phyloP scores from a whole-genome alignment of 2,797 vertebrate genomes.

The Phataginus tricuspis region DNA sequence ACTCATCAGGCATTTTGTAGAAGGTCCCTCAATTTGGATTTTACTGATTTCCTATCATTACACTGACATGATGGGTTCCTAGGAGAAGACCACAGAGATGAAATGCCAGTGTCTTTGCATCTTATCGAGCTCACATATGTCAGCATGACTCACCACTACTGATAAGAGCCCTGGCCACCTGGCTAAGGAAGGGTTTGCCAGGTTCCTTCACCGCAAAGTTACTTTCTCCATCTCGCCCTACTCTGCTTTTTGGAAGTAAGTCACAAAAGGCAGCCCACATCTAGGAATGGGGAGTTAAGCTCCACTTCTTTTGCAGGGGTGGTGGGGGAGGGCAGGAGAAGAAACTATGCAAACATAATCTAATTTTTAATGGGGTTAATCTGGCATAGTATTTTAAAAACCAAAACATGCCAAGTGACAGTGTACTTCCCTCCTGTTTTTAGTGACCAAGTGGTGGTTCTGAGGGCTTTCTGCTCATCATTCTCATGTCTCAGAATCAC shows the following conservation, averaged over 20 bases:
- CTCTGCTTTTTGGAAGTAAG: not conserved
- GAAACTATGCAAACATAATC: not conserved
- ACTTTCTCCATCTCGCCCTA: not conserved
- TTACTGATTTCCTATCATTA: not conserved
- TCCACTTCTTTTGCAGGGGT: not conserved
- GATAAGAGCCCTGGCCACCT: not conserved
- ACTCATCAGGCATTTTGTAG: not conserved
- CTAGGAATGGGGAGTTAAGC: not conserved
- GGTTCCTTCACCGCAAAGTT: too few relatives aligned
- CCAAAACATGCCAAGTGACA: not conserved
- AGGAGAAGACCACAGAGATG: not conserved
- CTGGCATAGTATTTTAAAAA: not conserved
- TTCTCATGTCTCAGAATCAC: not conserved
- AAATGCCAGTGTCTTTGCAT: not conserved
- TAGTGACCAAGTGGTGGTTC: not conserved
- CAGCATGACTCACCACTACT: rapidly evolving
- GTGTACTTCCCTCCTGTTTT: not conserved
- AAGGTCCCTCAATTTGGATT: not conserved
- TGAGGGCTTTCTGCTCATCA: not conserved
- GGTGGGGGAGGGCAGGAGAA: not conserved
- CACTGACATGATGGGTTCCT: not conserved
- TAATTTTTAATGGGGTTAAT: not conserved
- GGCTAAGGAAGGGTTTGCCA: not conserved
- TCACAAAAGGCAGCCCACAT: not conserved
- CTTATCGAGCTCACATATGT: not conserved